A percentile compares a stretch with the other conserved stretches of the same genome.
phyloP scores from a whole-genome alignment of 2,113 vertebrate species.

The Sakesphorus luctuosus region DNA sequence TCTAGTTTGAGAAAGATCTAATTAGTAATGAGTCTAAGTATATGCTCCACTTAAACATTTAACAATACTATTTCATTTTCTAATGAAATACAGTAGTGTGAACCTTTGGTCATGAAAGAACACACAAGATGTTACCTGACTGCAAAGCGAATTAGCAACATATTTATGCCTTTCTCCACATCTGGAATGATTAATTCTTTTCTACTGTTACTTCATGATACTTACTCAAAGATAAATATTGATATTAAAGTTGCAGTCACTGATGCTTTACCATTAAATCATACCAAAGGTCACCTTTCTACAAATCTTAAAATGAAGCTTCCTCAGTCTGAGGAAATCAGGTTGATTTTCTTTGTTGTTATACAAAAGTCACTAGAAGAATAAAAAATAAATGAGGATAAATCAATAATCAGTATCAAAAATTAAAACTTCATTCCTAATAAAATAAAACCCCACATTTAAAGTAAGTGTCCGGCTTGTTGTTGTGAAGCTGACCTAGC shows the following conservation, averaged over 20 bases:
- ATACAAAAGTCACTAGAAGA: conserved; percentile 27
- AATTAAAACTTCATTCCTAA: conserved; percentile 19
- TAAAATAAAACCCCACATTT: conserved; percentile 26
- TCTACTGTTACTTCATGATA: neutral
- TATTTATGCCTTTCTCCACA: neutral
- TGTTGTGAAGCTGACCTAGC: conserved; percentile 63
- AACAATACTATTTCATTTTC: neutral
- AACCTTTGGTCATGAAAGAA: neutral
- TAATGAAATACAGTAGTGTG: neutral
- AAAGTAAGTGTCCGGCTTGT: conserved; percentile 58
- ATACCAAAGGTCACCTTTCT: neutral
- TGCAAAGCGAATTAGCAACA: neutral
- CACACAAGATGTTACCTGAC: neutral
- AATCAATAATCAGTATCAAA: neutral
- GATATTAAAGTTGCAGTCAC: neutral
- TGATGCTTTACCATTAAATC: neutral
- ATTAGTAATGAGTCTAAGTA: neutral
- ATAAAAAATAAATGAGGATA: conserved; percentile 32
- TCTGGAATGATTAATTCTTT: neutral
- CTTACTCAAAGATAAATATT: neutral
- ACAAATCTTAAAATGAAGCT: conserved; percentile 24
- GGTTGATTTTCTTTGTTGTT: conserved; percentile 36
- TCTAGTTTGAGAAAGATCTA: neutral
- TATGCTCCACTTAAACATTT: neutral
- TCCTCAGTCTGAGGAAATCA: conserved; percentile 30